Evolutionary conservation across 2,113 vertebrate species (phyloP).

Genomic region (Tricholaema leucomelas): DNA sequence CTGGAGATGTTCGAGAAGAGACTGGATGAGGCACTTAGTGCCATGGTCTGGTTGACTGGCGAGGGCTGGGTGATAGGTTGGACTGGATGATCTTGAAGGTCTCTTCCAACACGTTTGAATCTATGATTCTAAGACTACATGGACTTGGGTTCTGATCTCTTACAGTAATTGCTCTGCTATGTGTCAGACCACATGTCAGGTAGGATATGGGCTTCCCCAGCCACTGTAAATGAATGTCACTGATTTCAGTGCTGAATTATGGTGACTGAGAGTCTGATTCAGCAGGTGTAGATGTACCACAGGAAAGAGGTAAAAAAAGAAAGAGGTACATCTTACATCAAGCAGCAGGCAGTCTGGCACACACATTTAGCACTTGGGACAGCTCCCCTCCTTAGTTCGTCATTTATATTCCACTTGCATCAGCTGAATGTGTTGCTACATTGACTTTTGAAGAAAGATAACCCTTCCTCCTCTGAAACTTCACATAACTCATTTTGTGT

Average conservation of each 20-base stretch:
- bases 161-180: background rate
- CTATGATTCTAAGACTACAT: no score
- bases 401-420: background rate
- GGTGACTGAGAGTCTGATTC: background rate
- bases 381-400: background rate
- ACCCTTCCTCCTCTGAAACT: background rate
- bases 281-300: background rate
- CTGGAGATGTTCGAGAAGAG: no score
- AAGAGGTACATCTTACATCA: background rate
- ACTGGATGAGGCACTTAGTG: no score
- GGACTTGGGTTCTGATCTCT: background rate
- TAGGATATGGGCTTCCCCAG: no score
- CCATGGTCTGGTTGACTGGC: no score
- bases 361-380: background rate
- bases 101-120: no score
- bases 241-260: background rate
- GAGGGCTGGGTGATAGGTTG: no score
- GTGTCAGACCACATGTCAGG: no score
- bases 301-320: background rate
- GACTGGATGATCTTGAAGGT: no score
- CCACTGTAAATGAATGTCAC: no score
- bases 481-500: background rate
- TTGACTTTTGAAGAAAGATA: background rate
- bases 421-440: background rate
- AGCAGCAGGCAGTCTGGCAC: background rate